phyloP scores from a whole-genome alignment of 1,140 invertebrate species.

The Venturia canescens region DNA sequence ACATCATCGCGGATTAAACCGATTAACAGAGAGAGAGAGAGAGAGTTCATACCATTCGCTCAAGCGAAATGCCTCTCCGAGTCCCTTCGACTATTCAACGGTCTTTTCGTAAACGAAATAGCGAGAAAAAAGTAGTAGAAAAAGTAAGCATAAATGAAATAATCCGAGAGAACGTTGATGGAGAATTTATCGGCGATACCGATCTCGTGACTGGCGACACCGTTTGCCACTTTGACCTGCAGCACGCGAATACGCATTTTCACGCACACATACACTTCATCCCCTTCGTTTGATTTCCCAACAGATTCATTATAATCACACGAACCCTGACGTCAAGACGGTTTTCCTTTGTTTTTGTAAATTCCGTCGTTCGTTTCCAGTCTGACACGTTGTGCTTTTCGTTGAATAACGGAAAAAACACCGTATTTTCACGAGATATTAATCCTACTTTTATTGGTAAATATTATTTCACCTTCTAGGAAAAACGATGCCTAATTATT shows the following conservation, averaged over 20 bases:
- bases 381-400: no score
- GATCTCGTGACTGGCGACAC: slow-evolving; percentile 5
- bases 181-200: slow-evolving; percentile 18
- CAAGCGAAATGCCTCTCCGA: background rate
- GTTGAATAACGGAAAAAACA: background rate
- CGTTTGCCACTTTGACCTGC: slow-evolving; percentile 12
- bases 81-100: no score
- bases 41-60: background rate
- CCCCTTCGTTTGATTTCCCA: background rate
- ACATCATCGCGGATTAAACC: background rate
- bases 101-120: background rate
- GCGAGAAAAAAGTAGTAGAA: background rate
- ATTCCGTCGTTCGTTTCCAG: background rate
- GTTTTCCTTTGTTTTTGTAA: background rate
- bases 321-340: background rate
- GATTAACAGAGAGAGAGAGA: background rate
- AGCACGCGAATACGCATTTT: slow-evolving; percentile 9
- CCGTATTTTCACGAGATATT: background rate
- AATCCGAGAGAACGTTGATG: background rate
- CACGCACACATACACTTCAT: background rate
- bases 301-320: slow-evolving; percentile 5
- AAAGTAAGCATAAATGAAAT: background rate
- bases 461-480: background rate
- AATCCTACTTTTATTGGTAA: background rate
- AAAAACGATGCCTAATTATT: background rate